Evolutionary conservation across 2,797 vertebrate species (phyloP).

Genomic region (Platalea minor): DNA sequence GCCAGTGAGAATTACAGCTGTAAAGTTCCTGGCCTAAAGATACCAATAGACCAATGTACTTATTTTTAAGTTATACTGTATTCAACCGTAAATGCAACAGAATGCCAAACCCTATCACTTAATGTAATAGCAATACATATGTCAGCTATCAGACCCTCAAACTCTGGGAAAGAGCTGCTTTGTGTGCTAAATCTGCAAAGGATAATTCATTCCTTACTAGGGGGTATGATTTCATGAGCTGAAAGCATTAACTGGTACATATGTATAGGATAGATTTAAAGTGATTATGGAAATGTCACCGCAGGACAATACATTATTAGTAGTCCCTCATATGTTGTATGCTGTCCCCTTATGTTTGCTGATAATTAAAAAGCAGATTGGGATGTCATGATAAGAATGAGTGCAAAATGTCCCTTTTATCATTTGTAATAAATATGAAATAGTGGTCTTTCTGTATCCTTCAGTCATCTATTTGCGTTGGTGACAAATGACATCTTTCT

Average conservation of each 20-base stretch:
- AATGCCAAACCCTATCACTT: neutral
- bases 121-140: neutral
- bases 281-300: slow-evolving; percentile 65
- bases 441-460: slow-evolving; percentile 74
- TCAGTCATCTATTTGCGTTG: slow-evolving; percentile 76
- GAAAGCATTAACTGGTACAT: slow-evolving; percentile 45
- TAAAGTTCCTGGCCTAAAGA: neutral
- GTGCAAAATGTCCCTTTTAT: slow-evolving; percentile 71
- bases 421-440: slow-evolving; percentile 78
- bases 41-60: neutral
- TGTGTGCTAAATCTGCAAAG: neutral
- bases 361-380: slow-evolving; percentile 71
- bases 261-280: slow-evolving; percentile 49
- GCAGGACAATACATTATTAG: slow-evolving; percentile 54
- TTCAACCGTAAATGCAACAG: neutral
- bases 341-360: slow-evolving; percentile 65
- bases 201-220: slow-evolving; percentile 50
- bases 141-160: neutral
- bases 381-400: slow-evolving; percentile 59
- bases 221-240: slow-evolving; percentile 36
- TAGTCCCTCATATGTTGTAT: slow-evolving; percentile 19
- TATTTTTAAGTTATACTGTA: neutral
- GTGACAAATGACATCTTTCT: slow-evolving; percentile 82
- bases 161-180: neutral
- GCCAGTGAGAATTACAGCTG: neutral